Conservation (phyloP, 1,140 invertebrate species). For the Dendroctonus ponderosae region DNA sequence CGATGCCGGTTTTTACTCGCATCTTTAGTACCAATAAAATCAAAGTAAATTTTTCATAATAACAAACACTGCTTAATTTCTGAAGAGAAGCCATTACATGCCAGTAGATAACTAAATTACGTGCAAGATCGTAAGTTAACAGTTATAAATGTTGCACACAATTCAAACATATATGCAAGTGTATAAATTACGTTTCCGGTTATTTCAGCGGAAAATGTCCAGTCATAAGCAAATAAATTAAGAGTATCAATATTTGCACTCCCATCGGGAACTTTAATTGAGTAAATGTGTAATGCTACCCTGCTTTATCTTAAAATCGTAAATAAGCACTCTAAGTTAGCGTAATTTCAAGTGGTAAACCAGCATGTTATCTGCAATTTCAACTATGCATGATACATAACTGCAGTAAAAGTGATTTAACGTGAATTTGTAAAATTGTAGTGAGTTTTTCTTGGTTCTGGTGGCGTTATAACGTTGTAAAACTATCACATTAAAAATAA, state of each 20-base stretch:
- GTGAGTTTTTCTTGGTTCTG: conserved; percentile 18
- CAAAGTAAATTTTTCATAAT: too few relatives aligned
- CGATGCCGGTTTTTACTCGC: neutral
- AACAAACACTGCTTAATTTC: too few relatives aligned
- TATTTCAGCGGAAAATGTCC: neutral
- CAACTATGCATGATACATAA: conserved; percentile 24
- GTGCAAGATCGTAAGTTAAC: too few relatives aligned
- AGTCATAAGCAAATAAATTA: conserved; percentile 1
- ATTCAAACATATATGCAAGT: too few relatives aligned
- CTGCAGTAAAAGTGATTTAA: conserved; percentile 26
- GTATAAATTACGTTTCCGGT: too few relatives aligned
- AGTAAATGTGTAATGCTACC: conserved; percentile 1
- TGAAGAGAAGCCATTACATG: too few relatives aligned
- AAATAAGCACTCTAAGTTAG: conserved; percentile 12
- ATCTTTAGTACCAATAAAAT: too few relatives aligned
- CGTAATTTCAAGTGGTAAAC: conserved; percentile 6
- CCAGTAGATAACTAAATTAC: too few relatives aligned
- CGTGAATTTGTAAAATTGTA: conserved; percentile 24
- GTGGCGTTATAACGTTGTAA: conserved; percentile 31
- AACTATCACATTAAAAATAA: conserved; percentile 36
- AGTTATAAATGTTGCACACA: too few relatives aligned
- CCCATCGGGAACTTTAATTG: neutral
- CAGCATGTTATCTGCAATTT: conserved; percentile 17
- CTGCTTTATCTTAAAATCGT: conserved; percentile 6
- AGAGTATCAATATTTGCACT: conserved; percentile 1